phyloP scores from a whole-genome alignment of 2,113 vertebrate genomes.

The Gymnocephalus cernua region DNA sequence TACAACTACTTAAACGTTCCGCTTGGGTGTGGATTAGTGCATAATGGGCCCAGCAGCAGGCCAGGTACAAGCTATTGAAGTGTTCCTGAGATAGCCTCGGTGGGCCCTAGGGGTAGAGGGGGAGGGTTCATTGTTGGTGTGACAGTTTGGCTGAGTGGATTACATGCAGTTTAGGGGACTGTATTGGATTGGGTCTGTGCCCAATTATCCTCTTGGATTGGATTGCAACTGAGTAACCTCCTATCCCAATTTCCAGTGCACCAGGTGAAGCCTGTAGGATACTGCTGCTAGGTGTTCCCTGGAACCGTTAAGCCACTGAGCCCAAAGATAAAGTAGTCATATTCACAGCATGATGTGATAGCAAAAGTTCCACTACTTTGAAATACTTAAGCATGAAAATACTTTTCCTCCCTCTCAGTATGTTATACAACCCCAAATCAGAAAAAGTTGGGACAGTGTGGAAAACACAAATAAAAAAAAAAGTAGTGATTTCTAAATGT shows the following conservation, averaged over 20 bases:
- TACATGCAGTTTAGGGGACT: constrained; percentile 84
- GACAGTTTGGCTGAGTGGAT: constrained; percentile 85
- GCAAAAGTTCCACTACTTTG: constrained; percentile 22
- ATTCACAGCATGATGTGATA: constrained; percentile 51
- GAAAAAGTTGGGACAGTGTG: too few relatives aligned
- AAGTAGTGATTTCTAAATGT: too few relatives aligned
- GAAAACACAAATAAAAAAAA: too few relatives aligned
- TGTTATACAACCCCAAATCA: too few relatives aligned
- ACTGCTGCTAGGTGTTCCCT: constrained; percentile 50
- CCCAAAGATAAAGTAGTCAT: constrained; percentile 54
- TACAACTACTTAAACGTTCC: constrained; percentile 76
- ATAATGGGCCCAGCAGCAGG: constrained; percentile 78
- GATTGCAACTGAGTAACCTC: constrained; percentile 79
- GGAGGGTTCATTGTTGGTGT: constrained; percentile 78
- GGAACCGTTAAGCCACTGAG: constrained; percentile 66
- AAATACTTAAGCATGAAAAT: constrained; percentile 11
- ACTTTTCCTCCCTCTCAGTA: constrained; percentile 37
- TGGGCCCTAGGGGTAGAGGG: constrained; percentile 58
- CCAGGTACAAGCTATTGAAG: constrained; percentile 80
- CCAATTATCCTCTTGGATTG: constrained; percentile 81
- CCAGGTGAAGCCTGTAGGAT: constrained; percentile 69
- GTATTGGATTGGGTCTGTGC: constrained; percentile 80
- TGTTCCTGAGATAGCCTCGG: constrained; percentile 78
- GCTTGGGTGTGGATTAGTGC: constrained; percentile 80
- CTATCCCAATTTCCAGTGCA: constrained; percentile 76